Conservation (phyloP, 1,140 invertebrate genomes). For the Sminthurides bifidus region DNA sequence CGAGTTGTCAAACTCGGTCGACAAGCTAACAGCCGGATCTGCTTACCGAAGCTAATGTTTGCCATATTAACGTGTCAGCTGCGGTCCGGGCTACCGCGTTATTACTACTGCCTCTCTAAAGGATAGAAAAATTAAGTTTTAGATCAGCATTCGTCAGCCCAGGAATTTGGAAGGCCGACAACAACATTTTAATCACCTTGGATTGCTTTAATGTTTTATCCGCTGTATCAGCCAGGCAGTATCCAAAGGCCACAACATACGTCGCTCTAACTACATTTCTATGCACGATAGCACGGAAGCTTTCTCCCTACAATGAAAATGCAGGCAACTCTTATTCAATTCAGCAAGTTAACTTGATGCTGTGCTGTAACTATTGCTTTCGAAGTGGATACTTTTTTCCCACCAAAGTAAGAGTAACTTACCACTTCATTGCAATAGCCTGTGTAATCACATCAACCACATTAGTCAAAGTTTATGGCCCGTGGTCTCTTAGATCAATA, state of each 20-base stretch:
- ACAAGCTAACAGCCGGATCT: background rate
- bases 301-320: slow-evolving; percentile 51
- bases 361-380: background rate
- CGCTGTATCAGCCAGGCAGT: slow-evolving; percentile 74
- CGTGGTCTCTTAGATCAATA: background rate
- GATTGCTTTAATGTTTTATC: slow-evolving; percentile 62
- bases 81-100: slow-evolving; percentile 44
- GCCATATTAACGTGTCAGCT: slow-evolving; percentile 79
- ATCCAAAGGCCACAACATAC: slow-evolving; percentile 68
- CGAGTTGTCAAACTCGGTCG: background rate
- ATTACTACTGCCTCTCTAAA: background rate
- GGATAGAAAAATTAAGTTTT: background rate
- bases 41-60: slow-evolving; percentile 56
- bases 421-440: slow-evolving; percentile 87
- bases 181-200: slow-evolving; percentile 36
- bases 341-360: background rate
- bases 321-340: background rate
- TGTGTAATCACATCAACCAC: slow-evolving; percentile 39
- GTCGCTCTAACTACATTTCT: slow-evolving; percentile 57
- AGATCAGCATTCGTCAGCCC: background rate
- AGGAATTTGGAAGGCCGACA: background rate
- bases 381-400: background rate
- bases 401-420: background rate
- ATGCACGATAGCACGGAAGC: slow-evolving; percentile 68
- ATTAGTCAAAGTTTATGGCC: slow-evolving; percentile 12